Conservation (phyloP, 2,888 invertebrate genomes). For the Orchesella flavescens region DNA sequence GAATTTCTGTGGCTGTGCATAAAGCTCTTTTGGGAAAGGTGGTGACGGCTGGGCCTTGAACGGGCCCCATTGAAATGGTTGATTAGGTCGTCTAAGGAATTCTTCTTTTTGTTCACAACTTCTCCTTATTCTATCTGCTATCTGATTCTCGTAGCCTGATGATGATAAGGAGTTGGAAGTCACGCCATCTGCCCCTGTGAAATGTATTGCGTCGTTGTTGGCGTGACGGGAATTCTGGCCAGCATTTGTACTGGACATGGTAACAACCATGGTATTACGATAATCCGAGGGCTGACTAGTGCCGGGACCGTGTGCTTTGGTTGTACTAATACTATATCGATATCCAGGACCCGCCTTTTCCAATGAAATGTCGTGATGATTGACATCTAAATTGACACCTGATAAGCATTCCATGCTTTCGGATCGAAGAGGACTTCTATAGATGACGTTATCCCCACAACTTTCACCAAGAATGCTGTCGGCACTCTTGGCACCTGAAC, state of each 20-base stretch:
- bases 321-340: slow-evolving; percentile 70
- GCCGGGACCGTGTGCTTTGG: slow-evolving; percentile 70
- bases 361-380: slow-evolving; percentile 52
- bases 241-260: slow-evolving; percentile 66
- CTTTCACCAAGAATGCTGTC: slow-evolving; percentile 69
- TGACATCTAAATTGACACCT: slow-evolving; percentile 41
- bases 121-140: slow-evolving; percentile 79
- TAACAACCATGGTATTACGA: slow-evolving; percentile 67
- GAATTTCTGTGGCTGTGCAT: slow-evolving; percentile 85
- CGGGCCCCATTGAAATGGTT: slow-evolving; percentile 79
- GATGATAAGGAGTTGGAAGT: slow-evolving; percentile 38
- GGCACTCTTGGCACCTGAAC: slow-evolving; percentile 71
- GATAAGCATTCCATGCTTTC: slow-evolving; percentile 71
- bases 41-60: slow-evolving; percentile 69
- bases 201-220: not conserved
- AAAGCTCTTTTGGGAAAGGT: slow-evolving; percentile 74
- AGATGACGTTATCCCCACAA: slow-evolving; percentile 49
- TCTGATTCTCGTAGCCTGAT: slow-evolving; percentile 70
- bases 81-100: slow-evolving; percentile 82
- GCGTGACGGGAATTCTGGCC: slow-evolving; percentile 43
- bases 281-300: slow-evolving; percentile 60
- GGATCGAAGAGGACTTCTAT: slow-evolving; percentile 65
- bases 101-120: slow-evolving; percentile 93
- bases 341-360: slow-evolving; percentile 70
- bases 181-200: slow-evolving; percentile 6